These are phyloP conservation scores for Emydura subglobosa DNA, from an alignment of 2,113 vertebrate genomes.

Conservation along the genomic window DNA sequence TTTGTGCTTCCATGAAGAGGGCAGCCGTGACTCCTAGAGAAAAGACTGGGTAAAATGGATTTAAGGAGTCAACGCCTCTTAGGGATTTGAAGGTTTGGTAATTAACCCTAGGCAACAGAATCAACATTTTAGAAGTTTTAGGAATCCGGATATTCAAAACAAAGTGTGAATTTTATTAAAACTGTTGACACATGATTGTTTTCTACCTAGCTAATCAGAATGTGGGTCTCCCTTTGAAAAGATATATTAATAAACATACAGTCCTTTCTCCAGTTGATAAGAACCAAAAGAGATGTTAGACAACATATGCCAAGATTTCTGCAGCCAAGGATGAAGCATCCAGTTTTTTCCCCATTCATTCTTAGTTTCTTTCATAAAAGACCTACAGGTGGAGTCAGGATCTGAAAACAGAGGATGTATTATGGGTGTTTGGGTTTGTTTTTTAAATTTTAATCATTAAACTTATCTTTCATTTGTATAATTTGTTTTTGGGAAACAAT, in stretches of 20 bases:
- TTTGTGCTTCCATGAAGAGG: constrained; percentile 54
- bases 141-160: constrained; percentile 64
- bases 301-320: constrained; percentile 7
- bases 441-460: background rate
- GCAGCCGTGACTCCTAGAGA: constrained; percentile 59
- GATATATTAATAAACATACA: constrained; percentile 38
- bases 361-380: background rate
- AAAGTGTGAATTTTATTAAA: constrained; percentile 53
- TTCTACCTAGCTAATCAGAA: constrained; percentile 65
- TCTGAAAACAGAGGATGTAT: background rate
- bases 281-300: background rate
- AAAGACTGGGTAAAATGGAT: constrained; percentile 20
- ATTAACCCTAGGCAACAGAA: background rate
- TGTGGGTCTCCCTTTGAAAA: background rate
- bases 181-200: constrained; percentile 20
- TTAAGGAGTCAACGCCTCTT: background rate
- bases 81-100: constrained; percentile 41
- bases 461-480: background rate
- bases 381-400: background rate
- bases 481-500: background rate
- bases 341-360: background rate
- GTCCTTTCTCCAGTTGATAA: background rate
- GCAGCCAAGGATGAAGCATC: constrained; percentile 20
- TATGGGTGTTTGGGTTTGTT: background rate
- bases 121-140: constrained; percentile 63